phyloP scores from a whole-genome alignment of 2,113 vertebrate species.

The Camelus dromedarius region DNA sequence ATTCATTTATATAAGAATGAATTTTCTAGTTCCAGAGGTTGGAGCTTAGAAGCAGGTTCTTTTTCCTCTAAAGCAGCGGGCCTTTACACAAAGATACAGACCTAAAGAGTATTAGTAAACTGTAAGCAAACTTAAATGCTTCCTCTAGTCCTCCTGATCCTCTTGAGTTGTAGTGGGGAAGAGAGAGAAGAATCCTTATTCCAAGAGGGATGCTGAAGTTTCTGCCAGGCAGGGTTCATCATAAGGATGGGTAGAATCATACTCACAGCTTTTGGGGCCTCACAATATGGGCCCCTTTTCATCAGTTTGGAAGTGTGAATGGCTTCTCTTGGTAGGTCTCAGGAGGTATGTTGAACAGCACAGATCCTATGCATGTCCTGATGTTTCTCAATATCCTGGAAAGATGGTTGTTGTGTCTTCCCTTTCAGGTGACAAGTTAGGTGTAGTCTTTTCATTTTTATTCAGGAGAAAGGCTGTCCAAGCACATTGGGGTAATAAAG shows the following conservation, averaged over 20 bases:
- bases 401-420: neutral
- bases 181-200: neutral
- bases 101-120: neutral
- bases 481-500: neutral
- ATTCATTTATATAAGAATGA: neutral
- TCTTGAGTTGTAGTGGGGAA: neutral
- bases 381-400: neutral
- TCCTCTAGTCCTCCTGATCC: neutral
- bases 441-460: neutral
- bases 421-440: neutral
- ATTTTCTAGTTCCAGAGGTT: conserved; percentile 9
- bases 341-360: neutral
- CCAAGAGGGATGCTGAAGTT: neutral
- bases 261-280: neutral
- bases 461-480: neutral
- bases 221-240: neutral
- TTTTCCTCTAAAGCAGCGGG: neutral
- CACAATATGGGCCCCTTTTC: neutral
- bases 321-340: neutral
- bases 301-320: neutral
- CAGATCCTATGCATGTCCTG: neutral
- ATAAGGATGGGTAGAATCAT: neutral
- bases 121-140: neutral
- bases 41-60: neutral
- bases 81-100: conserved; percentile 17